A percentile compares a stretch with the other conserved stretches of the same genome.
Evolutionary conservation across 2,888 invertebrate genomes (phyloP).

Genomic region (Tinea trinotella): DNA sequence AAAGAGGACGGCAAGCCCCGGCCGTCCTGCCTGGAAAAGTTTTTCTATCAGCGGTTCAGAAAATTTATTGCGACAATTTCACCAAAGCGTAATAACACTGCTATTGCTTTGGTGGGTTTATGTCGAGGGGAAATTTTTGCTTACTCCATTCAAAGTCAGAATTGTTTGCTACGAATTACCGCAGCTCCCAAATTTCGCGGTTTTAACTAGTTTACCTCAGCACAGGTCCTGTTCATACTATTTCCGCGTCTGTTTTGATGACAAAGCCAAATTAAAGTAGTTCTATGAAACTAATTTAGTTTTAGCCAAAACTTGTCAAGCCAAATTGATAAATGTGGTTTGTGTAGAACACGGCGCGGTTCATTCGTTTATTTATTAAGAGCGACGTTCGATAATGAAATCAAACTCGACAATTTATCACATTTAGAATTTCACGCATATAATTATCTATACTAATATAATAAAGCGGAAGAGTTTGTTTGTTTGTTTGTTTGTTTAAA

Average conservation of each 20-base stretch:
- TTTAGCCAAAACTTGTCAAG: neutral
- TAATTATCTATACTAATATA: too few species aligned
- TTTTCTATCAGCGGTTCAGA: conserved; percentile 45
- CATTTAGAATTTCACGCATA: too few species aligned
- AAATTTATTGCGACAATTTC: conserved; percentile 51
- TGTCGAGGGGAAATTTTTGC: conserved; percentile 29
- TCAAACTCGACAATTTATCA: too few species aligned
- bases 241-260: conserved; percentile 9
- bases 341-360: neutral
- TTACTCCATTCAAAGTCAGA: conserved; percentile 30
- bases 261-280: conserved; percentile 17
- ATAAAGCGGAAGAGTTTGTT: too few species aligned
- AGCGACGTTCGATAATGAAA: neutral
- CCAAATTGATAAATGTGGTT: conserved; percentile 13
- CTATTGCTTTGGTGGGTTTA: conserved; percentile 25
- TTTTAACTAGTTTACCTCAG: conserved; percentile 16
- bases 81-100: conserved; percentile 30
- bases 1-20: conserved; percentile 28
- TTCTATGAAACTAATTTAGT: conserved; percentile 17
- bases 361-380: neutral
- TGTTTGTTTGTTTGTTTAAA: too few species aligned
- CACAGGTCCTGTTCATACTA: conserved; percentile 2
- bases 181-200: conserved; percentile 13
- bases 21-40: conserved; percentile 36
- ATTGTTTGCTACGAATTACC: conserved; percentile 27